A percentile compares a stretch with the other conserved stretches of the same genome.
phyloP scores from a whole-genome alignment of 2,888 invertebrate genomes.

The Tridacna crocea region DNA sequence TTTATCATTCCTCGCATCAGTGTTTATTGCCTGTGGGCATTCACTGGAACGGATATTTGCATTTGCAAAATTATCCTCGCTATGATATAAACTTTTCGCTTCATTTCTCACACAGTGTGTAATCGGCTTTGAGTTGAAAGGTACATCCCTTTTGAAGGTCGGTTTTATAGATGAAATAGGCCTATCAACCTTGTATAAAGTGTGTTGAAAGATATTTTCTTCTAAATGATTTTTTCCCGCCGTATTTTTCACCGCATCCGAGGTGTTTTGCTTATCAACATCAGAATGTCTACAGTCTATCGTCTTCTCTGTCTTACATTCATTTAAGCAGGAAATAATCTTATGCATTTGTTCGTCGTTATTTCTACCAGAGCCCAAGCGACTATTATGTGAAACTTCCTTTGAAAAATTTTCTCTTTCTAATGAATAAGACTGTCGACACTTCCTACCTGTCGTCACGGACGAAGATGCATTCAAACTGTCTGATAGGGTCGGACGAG shows the following conservation, averaged over 20 bases:
- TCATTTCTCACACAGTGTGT: conserved; percentile 37
- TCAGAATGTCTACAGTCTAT: no score
- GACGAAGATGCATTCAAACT: background rate
- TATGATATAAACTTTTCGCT: conserved; percentile 32
- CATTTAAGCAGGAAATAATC: no score
- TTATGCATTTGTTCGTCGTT: no score
- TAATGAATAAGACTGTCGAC: no score
- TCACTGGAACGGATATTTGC: conserved; percentile 34
- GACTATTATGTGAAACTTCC: no score
- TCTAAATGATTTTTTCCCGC: no score
- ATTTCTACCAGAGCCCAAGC: no score
- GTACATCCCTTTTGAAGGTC: background rate
- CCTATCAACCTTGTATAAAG: conserved; percentile 45
- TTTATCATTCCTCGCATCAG: conserved; percentile 50
- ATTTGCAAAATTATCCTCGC: conserved; percentile 42
- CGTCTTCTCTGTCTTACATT: no score
- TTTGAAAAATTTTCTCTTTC: no score
- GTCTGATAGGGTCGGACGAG: conserved; percentile 26
- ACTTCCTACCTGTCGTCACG: no score
- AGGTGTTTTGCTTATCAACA: no score
- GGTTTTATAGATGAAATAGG: conserved; percentile 19
- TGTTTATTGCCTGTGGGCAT: conserved; percentile 35
- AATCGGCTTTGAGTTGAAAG: conserved; percentile 38
- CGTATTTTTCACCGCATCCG: no score
- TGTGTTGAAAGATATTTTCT: conserved; percentile 18